Evolutionary conservation across 2,797 vertebrate species (phyloP), one percentile per base, ranked within the genome.

Genomic region (Hippocampus kuda): DNA sequence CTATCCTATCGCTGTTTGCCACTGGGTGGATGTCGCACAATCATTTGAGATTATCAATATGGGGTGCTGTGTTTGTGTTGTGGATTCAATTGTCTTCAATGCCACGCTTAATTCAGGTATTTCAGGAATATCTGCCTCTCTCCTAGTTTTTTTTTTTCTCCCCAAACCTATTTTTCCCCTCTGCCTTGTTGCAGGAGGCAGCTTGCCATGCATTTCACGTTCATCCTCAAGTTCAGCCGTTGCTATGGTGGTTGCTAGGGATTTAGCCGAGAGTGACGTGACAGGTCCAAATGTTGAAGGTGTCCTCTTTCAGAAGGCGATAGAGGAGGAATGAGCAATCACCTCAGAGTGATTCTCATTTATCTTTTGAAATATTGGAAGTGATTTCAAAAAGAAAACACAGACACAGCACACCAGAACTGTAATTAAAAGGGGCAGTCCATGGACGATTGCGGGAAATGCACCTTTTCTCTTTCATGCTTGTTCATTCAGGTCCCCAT

Each of bases 171-270:
- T 70, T 68, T 79, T 79, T 72, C 6, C 34, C 34, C 76, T 77
- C 78, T 82, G 81, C 72, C 84, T 85, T 77, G 81, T 86, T 84
- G 87, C 78, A 80, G 85, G 74, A 78, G 74, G 81, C 77, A 86
- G 88, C 89, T 92, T 92, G 75, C 86, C 80, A 92, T 92, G 89
- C 91, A 88, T 84, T 91, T 90, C 91, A 93, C 90, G 90, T 92
- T 84, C 84, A 84, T 82, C 84, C 78, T 80, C 70, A 87, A 86
- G 83, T 86, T 90, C 68, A 69, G 48, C 68, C 88, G 91, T 93
- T 93, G 92, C 90, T 90, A 92, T 87, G 92, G 88, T 89, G 91
- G 90, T 93, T 92, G 91, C 91, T 91, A 91, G 86, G 90, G 91
- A 91, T 91, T 92, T 91, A 91, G 87, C 78, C 81, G 66, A 77